Conservation (phyloP, 1,140 invertebrate genomes). For the Drosophila guanche region DNA sequence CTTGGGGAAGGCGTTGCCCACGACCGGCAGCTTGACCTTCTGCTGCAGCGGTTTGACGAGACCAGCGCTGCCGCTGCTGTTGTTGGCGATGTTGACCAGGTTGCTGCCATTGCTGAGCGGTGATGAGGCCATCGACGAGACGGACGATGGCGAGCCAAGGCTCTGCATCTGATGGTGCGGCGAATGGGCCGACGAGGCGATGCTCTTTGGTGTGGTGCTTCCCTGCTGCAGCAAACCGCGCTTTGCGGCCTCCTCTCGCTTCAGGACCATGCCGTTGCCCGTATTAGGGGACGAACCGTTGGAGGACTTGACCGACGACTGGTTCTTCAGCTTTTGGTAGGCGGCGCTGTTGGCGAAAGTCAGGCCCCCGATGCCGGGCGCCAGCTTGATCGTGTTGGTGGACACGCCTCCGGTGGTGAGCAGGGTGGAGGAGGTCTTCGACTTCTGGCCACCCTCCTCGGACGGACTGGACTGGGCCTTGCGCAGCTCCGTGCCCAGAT, state of each 20-base stretch:
- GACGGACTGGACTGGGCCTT: constrained; percentile 50
- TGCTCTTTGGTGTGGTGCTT: constrained; percentile 73
- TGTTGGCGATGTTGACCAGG: constrained; percentile 41
- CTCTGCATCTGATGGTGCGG: constrained; percentile 65
- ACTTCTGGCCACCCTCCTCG: constrained; percentile 49
- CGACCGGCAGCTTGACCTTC: constrained; percentile 83
- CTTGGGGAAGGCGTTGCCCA: constrained; percentile 93
- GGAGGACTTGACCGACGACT: constrained; percentile 52
- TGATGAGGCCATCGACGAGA: constrained; percentile 46
- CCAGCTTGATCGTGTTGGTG: constrained; percentile 78
- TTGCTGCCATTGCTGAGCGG: constrained; percentile 47
- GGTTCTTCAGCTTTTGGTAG: constrained; percentile 81
- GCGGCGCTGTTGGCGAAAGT: constrained; percentile 82
- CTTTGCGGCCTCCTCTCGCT: constrained; percentile 61
- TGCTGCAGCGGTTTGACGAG: constrained; percentile 84
- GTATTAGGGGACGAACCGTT: constrained; percentile 32
- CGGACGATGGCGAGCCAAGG: constrained; percentile 57
- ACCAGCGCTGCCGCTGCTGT: constrained; percentile 25
- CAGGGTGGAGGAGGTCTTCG: constrained; percentile 17
- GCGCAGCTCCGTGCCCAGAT: constrained; percentile 66
- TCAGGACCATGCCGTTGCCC: constrained; percentile 55
- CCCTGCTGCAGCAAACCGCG: constrained; percentile 57
- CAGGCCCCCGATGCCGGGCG: constrained; percentile 80
- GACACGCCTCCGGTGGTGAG: constrained; percentile 29
- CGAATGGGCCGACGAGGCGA: constrained; percentile 71